Evolutionary conservation across 1,140 invertebrate species (phyloP).

Genomic region (Globodera rostochiensis): DNA sequence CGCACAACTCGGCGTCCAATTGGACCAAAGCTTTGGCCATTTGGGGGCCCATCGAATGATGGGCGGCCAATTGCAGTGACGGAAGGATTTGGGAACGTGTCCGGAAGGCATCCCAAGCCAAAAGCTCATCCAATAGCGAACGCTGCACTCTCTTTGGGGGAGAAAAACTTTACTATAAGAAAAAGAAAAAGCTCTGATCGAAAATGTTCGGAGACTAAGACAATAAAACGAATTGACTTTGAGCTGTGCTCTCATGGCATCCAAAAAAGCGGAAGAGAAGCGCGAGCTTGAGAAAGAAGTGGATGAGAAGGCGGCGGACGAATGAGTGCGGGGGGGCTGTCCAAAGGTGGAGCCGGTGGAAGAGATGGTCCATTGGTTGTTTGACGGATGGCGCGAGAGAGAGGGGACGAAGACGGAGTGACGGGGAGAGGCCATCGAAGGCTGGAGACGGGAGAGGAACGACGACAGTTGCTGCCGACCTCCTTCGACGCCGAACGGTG

Average conservation of each 20-base stretch:
- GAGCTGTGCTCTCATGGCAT: constrained; percentile 2
- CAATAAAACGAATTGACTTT: not conserved
- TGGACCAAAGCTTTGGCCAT: constrained; percentile 4
- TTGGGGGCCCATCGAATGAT: constrained; percentile 29
- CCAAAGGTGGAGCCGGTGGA: not conserved
- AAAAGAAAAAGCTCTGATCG: too few relatives aligned
- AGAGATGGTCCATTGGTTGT: constrained; percentile 2
- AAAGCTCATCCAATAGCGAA: constrained; percentile 18
- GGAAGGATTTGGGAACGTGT: constrained; percentile 13
- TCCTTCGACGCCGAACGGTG: not conserved
- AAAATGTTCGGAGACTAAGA: too few relatives aligned
- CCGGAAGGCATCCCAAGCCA: not conserved
- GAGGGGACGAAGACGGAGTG: not conserved
- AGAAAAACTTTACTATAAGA: not conserved
- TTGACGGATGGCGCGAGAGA: not conserved
- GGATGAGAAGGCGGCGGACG: not conserved
- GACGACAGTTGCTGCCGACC: not conserved
- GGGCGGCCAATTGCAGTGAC: constrained; percentile 10
- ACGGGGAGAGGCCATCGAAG: not conserved
- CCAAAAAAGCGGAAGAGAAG: not conserved
- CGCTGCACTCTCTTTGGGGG: not conserved
- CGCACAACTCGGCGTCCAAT: not conserved
- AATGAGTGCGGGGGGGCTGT: not conserved
- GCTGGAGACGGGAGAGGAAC: not conserved
- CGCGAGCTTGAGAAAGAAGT: not conserved